A percentile compares a stretch with the other conserved stretches of the same genome.
phyloP scores from a whole-genome alignment of 2,888 invertebrate species.

The Ophion costatus region DNA sequence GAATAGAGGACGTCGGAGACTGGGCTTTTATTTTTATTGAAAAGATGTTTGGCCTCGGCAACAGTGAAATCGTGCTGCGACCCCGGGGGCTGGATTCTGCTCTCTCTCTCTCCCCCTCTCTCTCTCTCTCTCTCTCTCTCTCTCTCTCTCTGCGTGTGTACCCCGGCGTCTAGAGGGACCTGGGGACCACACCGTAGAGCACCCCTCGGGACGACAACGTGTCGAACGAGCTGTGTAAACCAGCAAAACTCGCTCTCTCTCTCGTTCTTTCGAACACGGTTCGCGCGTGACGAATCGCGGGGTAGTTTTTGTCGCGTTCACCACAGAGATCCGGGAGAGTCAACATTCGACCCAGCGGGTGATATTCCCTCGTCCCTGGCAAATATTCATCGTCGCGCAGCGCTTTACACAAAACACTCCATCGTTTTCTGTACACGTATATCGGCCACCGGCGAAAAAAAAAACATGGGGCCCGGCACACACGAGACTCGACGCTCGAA shows the following conservation, averaged over 20 bases:
- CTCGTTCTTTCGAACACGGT: constrained; percentile 44
- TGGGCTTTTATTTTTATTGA: constrained; percentile 75
- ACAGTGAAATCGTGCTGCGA: constrained; percentile 72
- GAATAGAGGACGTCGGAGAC: constrained; percentile 72
- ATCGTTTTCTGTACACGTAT: constrained; percentile 17
- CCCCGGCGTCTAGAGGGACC: constrained; percentile 51
- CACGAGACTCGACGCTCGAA: not conserved
- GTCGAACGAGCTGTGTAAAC: constrained; percentile 37
- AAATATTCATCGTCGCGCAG: constrained; percentile 41
- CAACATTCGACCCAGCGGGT: constrained; percentile 79
- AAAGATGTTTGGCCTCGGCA: constrained; percentile 79
- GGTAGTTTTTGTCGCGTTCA: constrained; percentile 79
- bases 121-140: constrained; percentile 31
- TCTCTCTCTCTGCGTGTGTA: constrained; percentile 2
- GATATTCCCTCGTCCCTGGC: constrained; percentile 56
- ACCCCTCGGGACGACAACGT: constrained; percentile 61
- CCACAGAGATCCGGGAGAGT: constrained; percentile 76
- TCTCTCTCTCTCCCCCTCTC: constrained; percentile 9
- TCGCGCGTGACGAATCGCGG: constrained; percentile 79
- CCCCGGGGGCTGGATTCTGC: constrained; percentile 63
- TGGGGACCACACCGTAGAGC: constrained; percentile 55
- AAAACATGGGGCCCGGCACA: not conserved
- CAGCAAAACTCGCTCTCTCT: constrained; percentile 18
- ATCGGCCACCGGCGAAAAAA: constrained; percentile 33
- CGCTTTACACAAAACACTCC: constrained; percentile 30